Evolutionary conservation across 2,113 vertebrate genomes (phyloP), one percentile per base, ranked within the genome.

Genomic region (Mesembrinibis cayennensis): DNA sequence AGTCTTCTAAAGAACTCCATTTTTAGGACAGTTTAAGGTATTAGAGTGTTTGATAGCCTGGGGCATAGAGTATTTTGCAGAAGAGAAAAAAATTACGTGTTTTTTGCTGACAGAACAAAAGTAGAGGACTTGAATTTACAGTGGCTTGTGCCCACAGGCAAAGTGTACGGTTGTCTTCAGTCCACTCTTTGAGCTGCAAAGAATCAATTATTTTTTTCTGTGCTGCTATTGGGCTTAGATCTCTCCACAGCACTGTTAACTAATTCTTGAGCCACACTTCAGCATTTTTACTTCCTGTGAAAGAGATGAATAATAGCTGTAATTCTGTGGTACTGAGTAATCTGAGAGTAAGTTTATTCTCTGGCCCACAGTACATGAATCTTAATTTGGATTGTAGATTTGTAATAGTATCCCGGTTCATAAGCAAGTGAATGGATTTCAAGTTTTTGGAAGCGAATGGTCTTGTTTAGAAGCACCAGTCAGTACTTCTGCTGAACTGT

Each of bases 281-380:
- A 90, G n/a, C 87, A 67, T 40, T 90, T 96, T 81, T 71, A 55
- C 25, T 61, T 81, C 52, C 61, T 49, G 16, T 45, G 82, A 91
- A 95, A 72, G 16, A 76, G 67, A 89, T 63, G 45, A 95, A 16
- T 85, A 96, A 88, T 91, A 93, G 67, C 49, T 6, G 1, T 83
- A 91, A 96, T 91, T 93, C 94, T 38, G 42, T 91, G 42, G 11
- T 45, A 53, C 49, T 40, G 21, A 71, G 52, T 91, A 95, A 90
- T 72, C 44, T 69, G 74, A 94, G 44, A 90, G 15, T 45, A 82
- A 77, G 38, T 59, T 81, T 62, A 36, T 86, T 78, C 53, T 38
- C 10, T 63, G 49, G 16, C 16, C 47, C n/a, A 36, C 30, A 42
- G 29, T 58, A 56, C 27, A 79, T 38, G 49, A 50, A 86, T 91